Conservation (phyloP, 2,113 vertebrate species). For the Heterocephalus glaber region DNA sequence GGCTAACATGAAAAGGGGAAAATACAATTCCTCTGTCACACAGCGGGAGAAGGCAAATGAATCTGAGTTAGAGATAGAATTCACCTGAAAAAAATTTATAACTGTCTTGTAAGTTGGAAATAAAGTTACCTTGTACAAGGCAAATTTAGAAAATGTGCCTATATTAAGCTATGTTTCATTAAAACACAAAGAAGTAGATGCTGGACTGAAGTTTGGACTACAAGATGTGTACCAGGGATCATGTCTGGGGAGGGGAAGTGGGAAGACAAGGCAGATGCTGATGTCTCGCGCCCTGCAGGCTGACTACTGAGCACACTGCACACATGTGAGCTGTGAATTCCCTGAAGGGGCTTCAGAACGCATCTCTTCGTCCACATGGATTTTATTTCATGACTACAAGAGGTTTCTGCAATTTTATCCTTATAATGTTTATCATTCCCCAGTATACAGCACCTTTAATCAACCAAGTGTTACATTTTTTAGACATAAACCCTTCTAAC, state of each 20-base stretch:
- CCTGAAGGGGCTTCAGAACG: too few relatives aligned
- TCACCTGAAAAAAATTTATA: conserved; percentile 1
- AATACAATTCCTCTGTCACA: conserved; percentile 34
- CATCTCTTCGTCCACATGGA: not conserved
- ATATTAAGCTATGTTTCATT: not conserved
- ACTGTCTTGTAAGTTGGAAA: not conserved
- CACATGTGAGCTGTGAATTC: rapidly evolving
- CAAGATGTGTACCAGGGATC: not conserved
- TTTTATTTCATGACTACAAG: not conserved
- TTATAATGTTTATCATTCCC: not conserved
- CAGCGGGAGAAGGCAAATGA: conserved; percentile 56
- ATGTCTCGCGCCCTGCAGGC: not conserved
- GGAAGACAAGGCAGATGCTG: not conserved
- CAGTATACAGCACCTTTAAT: not conserved
- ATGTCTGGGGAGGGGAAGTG: not conserved
- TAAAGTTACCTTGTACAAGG: not conserved
- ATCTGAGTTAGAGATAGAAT: conserved; percentile 7
- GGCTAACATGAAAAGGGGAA: conserved; percentile 55
- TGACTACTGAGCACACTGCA: not conserved
- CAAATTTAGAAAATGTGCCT: not conserved
- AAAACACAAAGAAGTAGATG: not conserved
- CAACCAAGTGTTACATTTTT: not conserved
- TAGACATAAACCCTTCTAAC: not conserved
- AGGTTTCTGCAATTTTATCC: not conserved
- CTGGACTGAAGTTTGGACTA: not conserved